Evolutionary conservation across 2,888 invertebrate genomes (phyloP).

Genomic region (Thymelicus acteon): DNA sequence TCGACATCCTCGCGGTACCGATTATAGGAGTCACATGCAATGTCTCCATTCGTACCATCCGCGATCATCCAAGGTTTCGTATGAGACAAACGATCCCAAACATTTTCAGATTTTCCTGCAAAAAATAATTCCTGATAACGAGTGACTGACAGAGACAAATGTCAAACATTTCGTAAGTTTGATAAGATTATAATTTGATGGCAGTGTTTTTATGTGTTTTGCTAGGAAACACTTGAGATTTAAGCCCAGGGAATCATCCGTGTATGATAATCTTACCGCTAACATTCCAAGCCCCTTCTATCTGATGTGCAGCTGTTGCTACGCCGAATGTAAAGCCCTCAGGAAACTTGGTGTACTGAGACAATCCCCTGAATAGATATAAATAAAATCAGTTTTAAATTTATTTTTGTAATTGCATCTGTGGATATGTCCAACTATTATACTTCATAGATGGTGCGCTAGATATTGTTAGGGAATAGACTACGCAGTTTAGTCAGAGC

Average conservation of each 20-base stretch:
- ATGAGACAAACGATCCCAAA: conserved; percentile 85
- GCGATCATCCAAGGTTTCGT: conserved; percentile 84
- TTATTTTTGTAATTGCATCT: too few species aligned
- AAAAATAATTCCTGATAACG: conserved; percentile 19
- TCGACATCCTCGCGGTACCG: conserved; percentile 86
- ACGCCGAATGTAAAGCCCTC: conserved; percentile 79
- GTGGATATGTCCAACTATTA: too few species aligned
- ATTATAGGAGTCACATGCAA: conserved; percentile 89
- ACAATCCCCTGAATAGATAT: conserved; percentile 54
- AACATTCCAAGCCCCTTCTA: conserved; percentile 87
- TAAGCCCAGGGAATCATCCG: background rate
- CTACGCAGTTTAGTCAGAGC: too few species aligned
- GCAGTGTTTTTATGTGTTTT: conserved; percentile 2
- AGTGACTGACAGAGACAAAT: conserved; percentile 16
- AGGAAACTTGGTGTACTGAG: conserved; percentile 74
- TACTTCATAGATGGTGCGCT: too few species aligned
- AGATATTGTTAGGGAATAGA: too few species aligned
- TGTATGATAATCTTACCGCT: conserved; percentile 74
- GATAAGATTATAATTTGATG: conserved; percentile 14
- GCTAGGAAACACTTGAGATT: background rate
- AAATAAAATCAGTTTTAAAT: background rate
- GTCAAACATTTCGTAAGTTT: background rate
- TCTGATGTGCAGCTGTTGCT: conserved; percentile 85
- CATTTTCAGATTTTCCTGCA: conserved; percentile 87
- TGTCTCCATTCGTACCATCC: conserved; percentile 86